A percentile compares a stretch with the other conserved stretches of the same genome.
Conservation (phyloP, 2,888 invertebrate species). For the Pachliopta kotzebuea region DNA sequence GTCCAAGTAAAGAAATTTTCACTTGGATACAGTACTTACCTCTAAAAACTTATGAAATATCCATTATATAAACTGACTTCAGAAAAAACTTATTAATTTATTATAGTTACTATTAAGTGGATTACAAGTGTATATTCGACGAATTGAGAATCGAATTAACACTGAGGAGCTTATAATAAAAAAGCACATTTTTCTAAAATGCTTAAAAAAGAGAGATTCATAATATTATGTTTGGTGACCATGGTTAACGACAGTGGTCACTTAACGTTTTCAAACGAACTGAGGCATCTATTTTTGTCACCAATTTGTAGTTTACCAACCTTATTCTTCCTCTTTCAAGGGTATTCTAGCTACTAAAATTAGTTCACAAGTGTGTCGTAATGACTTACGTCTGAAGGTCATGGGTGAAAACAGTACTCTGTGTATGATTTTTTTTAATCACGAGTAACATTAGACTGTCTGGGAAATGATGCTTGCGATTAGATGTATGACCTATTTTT, state of each 20-base stretch:
- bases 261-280: neutral
- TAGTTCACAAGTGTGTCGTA: neutral
- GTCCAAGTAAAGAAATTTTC: too few relatives aligned
- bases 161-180: neutral
- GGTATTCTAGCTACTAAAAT: slow-evolving; percentile 2
- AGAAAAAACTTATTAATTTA: too few relatives aligned
- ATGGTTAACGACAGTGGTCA: neutral
- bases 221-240: too few relatives aligned
- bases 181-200: neutral
- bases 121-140: neutral
- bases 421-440: neutral
- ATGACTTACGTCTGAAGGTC: neutral
- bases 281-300: slow-evolving; percentile 41
- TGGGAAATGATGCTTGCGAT: too few relatives aligned
- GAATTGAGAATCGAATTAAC: neutral
- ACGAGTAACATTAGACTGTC: neutral
- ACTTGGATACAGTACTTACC: too few relatives aligned
- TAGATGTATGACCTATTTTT: too few relatives aligned
- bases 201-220: neutral
- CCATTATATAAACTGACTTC: too few relatives aligned
- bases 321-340: neutral
- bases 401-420: neutral
- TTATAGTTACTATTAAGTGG: too few relatives aligned
- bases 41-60: too few relatives aligned
- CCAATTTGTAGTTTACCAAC: neutral